These are phyloP conservation scores for Isoperla grammatica DNA, from an alignment of 2,888 invertebrate genomes.

Conservation along the genomic window DNA sequence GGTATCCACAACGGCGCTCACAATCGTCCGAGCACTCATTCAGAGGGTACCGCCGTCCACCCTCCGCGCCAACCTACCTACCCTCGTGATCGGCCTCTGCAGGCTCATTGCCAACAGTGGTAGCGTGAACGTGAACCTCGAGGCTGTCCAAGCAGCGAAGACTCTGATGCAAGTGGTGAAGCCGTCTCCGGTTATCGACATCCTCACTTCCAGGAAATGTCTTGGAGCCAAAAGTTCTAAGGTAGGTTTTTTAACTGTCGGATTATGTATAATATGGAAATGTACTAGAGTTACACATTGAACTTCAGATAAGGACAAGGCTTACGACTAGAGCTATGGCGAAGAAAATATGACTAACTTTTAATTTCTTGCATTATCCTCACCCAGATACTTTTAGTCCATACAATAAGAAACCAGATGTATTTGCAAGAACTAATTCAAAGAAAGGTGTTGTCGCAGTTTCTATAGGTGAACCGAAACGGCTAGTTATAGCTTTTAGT, in stretches of 20 bases:
- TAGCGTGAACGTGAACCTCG: constrained; percentile 46
- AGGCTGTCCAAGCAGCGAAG: constrained; percentile 46
- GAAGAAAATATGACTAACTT: no score
- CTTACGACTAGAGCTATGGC: no score
- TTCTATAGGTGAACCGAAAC: no score
- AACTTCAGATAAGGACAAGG: no score
- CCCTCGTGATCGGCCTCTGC: constrained; percentile 38
- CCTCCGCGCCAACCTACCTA: constrained; percentile 22
- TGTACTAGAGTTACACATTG: no score
- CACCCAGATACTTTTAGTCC: no score
- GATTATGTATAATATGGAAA: not conserved
- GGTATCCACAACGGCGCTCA: constrained; percentile 46
- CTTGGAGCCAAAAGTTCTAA: constrained; percentile 41
- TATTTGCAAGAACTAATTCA: no score
- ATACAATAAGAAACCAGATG: no score
- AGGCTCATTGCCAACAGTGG: constrained; percentile 35
- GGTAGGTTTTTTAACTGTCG: constrained; percentile 35
- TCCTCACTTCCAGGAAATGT: constrained; percentile 46
- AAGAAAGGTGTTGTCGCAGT: no score
- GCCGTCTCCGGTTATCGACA: constrained; percentile 50
- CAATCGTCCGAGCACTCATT: constrained; percentile 39
- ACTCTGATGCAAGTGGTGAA: constrained; percentile 48
- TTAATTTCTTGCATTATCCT: no score
- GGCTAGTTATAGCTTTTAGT: no score
- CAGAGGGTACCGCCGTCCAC: constrained; percentile 28